Conservation (phyloP, 1,140 invertebrate species). For the Nylanderia fulva region DNA sequence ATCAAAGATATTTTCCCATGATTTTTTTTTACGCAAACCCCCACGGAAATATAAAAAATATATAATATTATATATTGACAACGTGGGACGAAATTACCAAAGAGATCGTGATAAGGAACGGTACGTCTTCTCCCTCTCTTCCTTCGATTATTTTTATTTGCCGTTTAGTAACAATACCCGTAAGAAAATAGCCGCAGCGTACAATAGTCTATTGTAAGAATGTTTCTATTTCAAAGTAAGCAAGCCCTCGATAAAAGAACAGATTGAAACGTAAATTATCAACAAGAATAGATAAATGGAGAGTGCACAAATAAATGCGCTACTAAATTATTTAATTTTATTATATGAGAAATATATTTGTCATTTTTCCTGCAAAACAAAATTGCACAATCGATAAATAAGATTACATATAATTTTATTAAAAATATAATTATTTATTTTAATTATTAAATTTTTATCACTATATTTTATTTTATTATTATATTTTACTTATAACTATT, state of each 20-base stretch:
- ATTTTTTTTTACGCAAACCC: not conserved
- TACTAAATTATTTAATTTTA: not conserved
- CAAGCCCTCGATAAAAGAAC: not conserved
- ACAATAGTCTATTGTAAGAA: conserved; percentile 11
- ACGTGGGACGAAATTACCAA: not conserved
- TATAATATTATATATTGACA: not conserved
- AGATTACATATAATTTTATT: too few relatives aligned
- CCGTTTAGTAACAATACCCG: not conserved
- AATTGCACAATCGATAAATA: not conserved
- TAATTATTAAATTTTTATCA: too few relatives aligned
- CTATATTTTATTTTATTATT: too few relatives aligned
- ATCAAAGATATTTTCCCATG: not conserved
- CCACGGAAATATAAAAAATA: not conserved
- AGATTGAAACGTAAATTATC: conserved; percentile 21
- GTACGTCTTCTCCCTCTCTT: not conserved
- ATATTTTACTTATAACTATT: too few relatives aligned
- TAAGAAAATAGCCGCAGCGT: not conserved
- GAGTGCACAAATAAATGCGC: too few relatives aligned
- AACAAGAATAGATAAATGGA: not conserved
- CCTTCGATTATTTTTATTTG: not conserved
- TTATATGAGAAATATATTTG: not conserved
- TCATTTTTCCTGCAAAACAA: not conserved
- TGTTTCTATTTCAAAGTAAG: not conserved
- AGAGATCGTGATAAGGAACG: not conserved
- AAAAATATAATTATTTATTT: too few relatives aligned